Conservation (phyloP, 53 echinoderm and acorn worm species). For the Patiria pectinifera region DNA sequence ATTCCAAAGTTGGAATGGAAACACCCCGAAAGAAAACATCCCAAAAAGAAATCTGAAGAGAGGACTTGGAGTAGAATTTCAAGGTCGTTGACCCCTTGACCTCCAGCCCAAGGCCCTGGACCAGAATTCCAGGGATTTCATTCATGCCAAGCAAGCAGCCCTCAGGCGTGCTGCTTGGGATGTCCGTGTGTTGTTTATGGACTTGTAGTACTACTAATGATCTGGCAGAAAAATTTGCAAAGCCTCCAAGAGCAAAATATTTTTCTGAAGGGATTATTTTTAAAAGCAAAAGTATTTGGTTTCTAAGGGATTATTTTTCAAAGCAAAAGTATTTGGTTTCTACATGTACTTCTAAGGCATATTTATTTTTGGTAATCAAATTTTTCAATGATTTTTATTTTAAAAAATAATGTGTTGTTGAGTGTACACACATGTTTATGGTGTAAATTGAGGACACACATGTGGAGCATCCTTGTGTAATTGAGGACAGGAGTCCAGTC, state of each 20-base stretch:
- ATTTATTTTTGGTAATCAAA: background rate
- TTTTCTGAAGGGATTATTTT: background rate
- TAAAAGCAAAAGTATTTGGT: too few relatives aligned
- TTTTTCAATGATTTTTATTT: too few relatives aligned
- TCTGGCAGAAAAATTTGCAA: too few relatives aligned
- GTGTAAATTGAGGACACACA: too few relatives aligned
- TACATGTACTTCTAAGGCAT: background rate
- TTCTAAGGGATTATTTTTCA: background rate
- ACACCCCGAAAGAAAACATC: background rate
- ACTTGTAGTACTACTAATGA: background rate
- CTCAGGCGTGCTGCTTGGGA: background rate
- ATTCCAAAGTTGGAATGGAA: slow-evolving; percentile 19
- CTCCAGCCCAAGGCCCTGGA: slow-evolving; percentile 16
- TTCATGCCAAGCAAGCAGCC: slow-evolving; percentile 13
- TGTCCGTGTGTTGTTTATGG: background rate
- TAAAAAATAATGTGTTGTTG: too few relatives aligned
- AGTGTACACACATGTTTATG: too few relatives aligned
- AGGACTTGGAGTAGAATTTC: background rate
- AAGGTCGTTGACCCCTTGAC: slow-evolving; percentile 45
- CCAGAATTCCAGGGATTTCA: slow-evolving; percentile 37
- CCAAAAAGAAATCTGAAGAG: background rate
- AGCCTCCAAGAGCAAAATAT: too few relatives aligned
- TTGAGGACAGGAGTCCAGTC: too few relatives aligned
- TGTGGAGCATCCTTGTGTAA: too few relatives aligned
- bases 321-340: background rate